Base-by-base conservation (phyloP, 1,140 invertebrate species). In the Anastrepha obliqua region DNA sequence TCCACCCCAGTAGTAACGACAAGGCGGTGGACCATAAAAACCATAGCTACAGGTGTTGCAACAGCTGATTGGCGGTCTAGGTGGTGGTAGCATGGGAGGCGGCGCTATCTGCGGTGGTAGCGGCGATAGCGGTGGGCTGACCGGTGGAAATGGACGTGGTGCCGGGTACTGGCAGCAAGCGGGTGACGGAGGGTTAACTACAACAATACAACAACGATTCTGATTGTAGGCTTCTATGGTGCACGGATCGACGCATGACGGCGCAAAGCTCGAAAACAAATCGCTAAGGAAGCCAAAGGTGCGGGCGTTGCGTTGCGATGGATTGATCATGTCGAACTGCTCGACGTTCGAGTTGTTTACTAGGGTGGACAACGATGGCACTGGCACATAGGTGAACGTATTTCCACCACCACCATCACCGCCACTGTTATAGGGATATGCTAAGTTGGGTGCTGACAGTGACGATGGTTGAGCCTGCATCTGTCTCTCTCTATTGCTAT, bases 21-120 rank as follows among this genome's bases (percentile, higher is more conserved):
- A 92, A 6, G 91, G 91, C n/a, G 91, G 91, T 44, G 91, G 91
- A 0, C 91, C 91, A 81, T 91, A 92, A 88, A 91, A 92, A 3
- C 90, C 90, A 64, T 89, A 92, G 11, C 90, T 90, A 17, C 91
- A 89, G 7, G 90, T 90, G 67, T 89, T 91, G 86, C 91, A 92
- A 65, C 91, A 92, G 60, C 90, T 91, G 47, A 90, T 89, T 86
- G 91, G 91, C 86, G 90, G 88, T n/a, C 89, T 89, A 9, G 89
- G 87, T 17, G 65, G 78, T 2, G 58, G 86, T 59, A 89, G 87
- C n/a, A 89, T 67, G n/a, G 81, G 88, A 1, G 87, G 88, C 9
- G 85, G 85, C 39, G 90, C 88, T 64, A 87, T 88, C 29, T 55
- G 65, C 5, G 86, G 86, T 0, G 90, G 90, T 13, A 59, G 87